These are phyloP conservation scores for Lutraria rhynchaena DNA, from an alignment of 1,140 invertebrate genomes.

Conservation along the genomic window DNA sequence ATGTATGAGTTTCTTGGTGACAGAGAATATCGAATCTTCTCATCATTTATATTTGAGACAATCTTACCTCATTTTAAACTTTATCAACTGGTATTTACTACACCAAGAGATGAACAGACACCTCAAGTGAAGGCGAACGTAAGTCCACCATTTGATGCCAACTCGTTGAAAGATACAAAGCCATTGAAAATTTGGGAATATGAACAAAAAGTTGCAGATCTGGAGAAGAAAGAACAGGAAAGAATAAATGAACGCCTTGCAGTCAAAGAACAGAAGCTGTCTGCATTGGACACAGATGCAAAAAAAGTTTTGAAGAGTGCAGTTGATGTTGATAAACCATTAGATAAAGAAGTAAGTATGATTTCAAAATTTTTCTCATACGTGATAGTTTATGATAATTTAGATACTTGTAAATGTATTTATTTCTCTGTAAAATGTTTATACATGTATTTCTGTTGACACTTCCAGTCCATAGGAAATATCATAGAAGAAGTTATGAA, in stretches of 20 bases:
- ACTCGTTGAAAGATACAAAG: slow-evolving; percentile 66
- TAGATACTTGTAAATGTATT: too few relatives aligned
- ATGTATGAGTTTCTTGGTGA: slow-evolving; percentile 62
- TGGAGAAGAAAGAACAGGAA: slow-evolving; percentile 67
- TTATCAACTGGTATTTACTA: slow-evolving; percentile 73
- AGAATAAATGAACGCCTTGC: slow-evolving; percentile 53
- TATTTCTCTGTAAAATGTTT: too few relatives aligned
- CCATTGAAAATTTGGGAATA: slow-evolving; percentile 71
- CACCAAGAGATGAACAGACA: slow-evolving; percentile 61
- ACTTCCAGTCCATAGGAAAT: slow-evolving; percentile 64
- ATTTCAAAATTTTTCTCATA: too few relatives aligned
- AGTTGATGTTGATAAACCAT: slow-evolving; percentile 49
- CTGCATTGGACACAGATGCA: slow-evolving; percentile 38
- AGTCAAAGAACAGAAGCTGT: slow-evolving; percentile 57
- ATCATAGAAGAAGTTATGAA: slow-evolving; percentile 70
- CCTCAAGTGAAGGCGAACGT: slow-evolving; percentile 62
- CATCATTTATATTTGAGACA: slow-evolving; percentile 74
- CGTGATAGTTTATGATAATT: too few relatives aligned
- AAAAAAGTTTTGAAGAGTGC: slow-evolving; percentile 45
- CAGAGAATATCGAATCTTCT: slow-evolving; percentile 73
- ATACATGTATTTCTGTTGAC: too few relatives aligned
- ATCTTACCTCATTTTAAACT: slow-evolving; percentile 77
- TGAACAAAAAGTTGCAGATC: slow-evolving; percentile 62
- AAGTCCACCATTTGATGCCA: slow-evolving; percentile 58
- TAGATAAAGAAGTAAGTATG: slow-evolving; percentile 68